These are phyloP conservation scores for Merluccius polli DNA, from an alignment of 2,797 vertebrate genomes.

Conservation along the genomic window DNA sequence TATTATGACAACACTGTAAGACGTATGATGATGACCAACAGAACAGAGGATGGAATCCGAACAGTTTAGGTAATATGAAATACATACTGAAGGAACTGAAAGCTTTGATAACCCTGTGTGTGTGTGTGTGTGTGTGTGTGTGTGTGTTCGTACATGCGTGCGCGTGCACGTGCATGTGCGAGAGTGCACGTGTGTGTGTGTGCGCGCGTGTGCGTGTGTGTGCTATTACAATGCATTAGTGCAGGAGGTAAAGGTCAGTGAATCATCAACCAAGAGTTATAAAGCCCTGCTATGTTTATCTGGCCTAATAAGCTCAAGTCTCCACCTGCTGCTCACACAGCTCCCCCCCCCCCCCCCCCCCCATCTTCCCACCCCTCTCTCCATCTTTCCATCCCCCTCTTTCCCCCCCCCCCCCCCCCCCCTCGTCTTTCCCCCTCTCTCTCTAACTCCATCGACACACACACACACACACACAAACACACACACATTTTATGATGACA, in stretches of 20 bases:
- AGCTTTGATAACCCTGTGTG: background rate
- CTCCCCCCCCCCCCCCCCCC: background rate
- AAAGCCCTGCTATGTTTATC: constrained; percentile 59
- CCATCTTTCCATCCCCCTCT: background rate
- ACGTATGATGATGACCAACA: too few species aligned
- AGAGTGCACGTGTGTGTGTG: background rate
- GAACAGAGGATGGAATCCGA: background rate
- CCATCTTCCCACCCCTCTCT: background rate
- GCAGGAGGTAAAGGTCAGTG: constrained; percentile 67
- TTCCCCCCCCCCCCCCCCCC: background rate
- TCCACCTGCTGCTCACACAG: constrained; percentile 44
- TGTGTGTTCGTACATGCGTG: background rate
- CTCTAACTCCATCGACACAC: background rate
- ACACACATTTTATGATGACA: background rate
- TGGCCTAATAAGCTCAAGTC: constrained; percentile 53
- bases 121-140: background rate
- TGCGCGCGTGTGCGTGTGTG: constrained; percentile 8
- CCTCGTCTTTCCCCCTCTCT: background rate
- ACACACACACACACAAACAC: background rate
- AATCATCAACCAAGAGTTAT: constrained; percentile 66
- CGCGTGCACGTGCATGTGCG: background rate
- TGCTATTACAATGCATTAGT: constrained; percentile 66
- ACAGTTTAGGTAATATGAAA: background rate
- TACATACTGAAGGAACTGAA: background rate
- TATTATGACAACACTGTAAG: background rate